phyloP scores from a whole-genome alignment of 2,888 invertebrate genomes.

The Aphodius granarius region DNA sequence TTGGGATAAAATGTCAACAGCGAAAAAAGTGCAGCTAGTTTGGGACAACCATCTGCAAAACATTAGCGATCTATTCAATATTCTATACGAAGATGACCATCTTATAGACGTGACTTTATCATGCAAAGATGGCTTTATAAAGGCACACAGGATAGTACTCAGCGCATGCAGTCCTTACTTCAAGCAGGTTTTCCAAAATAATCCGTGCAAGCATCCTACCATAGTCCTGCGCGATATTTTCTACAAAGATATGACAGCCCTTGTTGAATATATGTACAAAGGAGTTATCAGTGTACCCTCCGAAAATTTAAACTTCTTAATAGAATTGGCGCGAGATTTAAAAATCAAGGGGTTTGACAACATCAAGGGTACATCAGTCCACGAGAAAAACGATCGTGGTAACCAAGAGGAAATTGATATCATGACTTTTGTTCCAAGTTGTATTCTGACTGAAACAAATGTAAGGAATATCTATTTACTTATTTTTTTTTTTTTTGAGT shows the following conservation, averaged over 20 bases:
- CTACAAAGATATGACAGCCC: conserved; percentile 66
- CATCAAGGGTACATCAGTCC: conserved; percentile 4
- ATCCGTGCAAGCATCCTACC: conserved; percentile 73
- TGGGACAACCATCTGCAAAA: conserved; percentile 77
- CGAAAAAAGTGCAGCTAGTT: conserved; percentile 69
- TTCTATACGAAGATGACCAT: conserved; percentile 68
- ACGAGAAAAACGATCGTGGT: conserved; percentile 3
- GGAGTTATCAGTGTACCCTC: conserved; percentile 70
- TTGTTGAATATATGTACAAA: conserved; percentile 72
- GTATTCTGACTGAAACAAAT: conserved; percentile 22
- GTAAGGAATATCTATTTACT: background rate
- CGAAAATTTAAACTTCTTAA: conserved; percentile 63
- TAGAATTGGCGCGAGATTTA: conserved; percentile 68
- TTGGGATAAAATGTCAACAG: conserved; percentile 57
- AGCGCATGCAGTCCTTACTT: conserved; percentile 78
- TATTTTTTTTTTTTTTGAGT: background rate
- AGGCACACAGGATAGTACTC: conserved; percentile 72
- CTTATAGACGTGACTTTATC: conserved; percentile 72
- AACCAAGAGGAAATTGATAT: conserved; percentile 17
- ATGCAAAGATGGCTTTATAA: conserved; percentile 71
- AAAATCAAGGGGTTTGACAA: conserved; percentile 65
- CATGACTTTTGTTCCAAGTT: conserved; percentile 25
- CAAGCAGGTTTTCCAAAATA: conserved; percentile 73
- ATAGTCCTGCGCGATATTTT: conserved; percentile 70
- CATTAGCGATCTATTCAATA: conserved; percentile 69